A percentile compares a stretch with the other conserved stretches of the same genome.
Evolutionary conservation across 2,113 vertebrate species (phyloP).

Genomic region (Myiopsitta monachus): DNA sequence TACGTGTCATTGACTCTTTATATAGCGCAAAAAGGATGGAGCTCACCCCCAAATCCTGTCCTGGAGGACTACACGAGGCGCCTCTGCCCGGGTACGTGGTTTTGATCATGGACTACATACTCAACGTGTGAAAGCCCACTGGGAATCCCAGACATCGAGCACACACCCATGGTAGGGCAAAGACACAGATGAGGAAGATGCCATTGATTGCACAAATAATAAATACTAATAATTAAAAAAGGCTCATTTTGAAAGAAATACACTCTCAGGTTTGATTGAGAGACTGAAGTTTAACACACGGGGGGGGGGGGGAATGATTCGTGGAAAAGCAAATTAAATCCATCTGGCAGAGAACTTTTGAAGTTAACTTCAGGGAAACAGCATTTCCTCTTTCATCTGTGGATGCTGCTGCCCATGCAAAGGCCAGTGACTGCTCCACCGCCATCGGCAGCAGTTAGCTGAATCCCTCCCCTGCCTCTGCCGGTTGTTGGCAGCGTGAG

Average conservation of each 20-base stretch:
- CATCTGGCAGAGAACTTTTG: not conserved
- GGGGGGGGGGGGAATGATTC: not conserved
- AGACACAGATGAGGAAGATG: not conserved
- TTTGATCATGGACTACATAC: conserved; percentile 35
- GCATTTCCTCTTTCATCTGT: conserved; percentile 64
- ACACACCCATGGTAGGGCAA: not conserved
- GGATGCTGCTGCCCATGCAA: not conserved
- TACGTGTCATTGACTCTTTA: fast-evolving
- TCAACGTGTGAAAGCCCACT: not conserved
- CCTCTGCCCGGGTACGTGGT: not conserved
- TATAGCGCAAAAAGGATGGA: not conserved
- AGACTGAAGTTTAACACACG: not conserved
- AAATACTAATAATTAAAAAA: not conserved
- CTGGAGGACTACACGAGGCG: not conserved
- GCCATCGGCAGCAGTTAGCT: not conserved
- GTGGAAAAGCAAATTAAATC: not conserved
- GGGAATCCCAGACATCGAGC: not conserved
- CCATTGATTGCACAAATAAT: not conserved
- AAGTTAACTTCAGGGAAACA: not conserved
- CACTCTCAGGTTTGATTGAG: not conserved
- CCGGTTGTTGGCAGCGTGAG: fast-evolving
- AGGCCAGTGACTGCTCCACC: not conserved
- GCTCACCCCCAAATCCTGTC: fast-evolving
- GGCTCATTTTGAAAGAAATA: not conserved
- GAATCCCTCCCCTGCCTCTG: not conserved